Base-by-base conservation (phyloP, 2,113 vertebrate genomes). In the Channa maculata region DNA sequence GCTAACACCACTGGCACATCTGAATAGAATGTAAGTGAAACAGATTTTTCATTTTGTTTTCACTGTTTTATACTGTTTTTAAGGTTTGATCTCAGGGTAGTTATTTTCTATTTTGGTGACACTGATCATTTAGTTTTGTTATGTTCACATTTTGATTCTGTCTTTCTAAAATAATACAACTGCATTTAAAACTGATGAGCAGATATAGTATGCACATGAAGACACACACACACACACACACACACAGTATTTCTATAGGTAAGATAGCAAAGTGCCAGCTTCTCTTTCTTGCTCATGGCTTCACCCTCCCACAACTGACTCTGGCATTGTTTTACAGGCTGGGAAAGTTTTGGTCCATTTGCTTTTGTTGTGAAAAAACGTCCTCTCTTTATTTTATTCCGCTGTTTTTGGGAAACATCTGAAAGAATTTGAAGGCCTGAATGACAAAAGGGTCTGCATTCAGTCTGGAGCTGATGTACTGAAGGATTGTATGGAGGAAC, bases 1-100 rank as follows among this genome's bases (percentile, higher is more conserved):
- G 84, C 95, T 96, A 95, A 95, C 95, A 95, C 94, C 94, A 93
- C 94, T 95, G 94, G 95, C 94, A 95, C 93, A 91, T 90, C 91
- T 96, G 94, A 96, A 96, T 95, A 94, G 95, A 92, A 93, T 93
- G 94, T 94, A 96, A 94, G 90, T 93, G 88, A 93, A 94, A 92
- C 93, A 84, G 90, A 90, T 92, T 91, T 90, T 90, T 90, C 79
- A 78, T 89, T 54, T 86, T 72, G 75, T 87, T 88, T 84, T 84
- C 51, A 46, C 71, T 71, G 41, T 83, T 85, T 80, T 79, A 69
- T 77, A 72, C 82, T 69, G 70, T 88, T 89, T 82, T 81, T 36
- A 79, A 61, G 74, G 48, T 74, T 75, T 55, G 49, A 71, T 68
- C 49, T 65, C 36, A 41, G 50, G 38, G 37, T 45, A 10, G 39